Base-by-base conservation (phyloP, 2,113 vertebrate genomes). In the Pelvicachromis taeniatus region DNA sequence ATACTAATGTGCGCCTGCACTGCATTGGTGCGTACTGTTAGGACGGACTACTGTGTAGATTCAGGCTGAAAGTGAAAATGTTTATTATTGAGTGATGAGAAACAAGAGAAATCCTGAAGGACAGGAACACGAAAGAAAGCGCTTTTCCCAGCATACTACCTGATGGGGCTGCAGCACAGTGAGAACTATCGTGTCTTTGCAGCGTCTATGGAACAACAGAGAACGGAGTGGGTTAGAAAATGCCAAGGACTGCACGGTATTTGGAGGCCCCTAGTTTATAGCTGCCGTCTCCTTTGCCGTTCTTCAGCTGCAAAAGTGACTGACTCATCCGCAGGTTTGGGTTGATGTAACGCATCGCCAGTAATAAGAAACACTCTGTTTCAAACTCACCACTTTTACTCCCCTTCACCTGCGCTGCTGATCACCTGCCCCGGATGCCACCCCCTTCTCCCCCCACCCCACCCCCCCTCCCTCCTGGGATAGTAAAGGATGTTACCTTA, bases 101-200 rank as follows among this genome's bases (percentile, higher is more conserved):
- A 77, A 61, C 55, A 65, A 70, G 59, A 81, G 77, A 81, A 87
- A 83, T 88, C 81, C 85, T 21, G 13, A 84, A 80, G 55, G 73
- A 85, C 81, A 82, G 54, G 6, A 54, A 83, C 65, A 93, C 75
- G 91, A 85, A 90, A 91, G 87, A 73, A 81, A 86, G 79, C 9
- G 54, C 80, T 77, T 42, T 75, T 80, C 68, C 82, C 85, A 84
- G 88, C 92, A 70, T 86, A 96, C 96, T 95, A 98, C 98, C 97
- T 99, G 98, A 94, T 99, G 97, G 88, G 97, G 96, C 94, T 99
- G 98, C 91, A 98, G 96, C 95, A 99, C 98, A 68, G 97, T 98
- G 95, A 99, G 97, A 96, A 98, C 92, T 93, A 99, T 96, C 87
- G 96, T 97, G 89, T 99, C 97, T 95, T 98, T 97, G 95, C 98